Evolutionary conservation across 1,140 invertebrate genomes (phyloP).

Genomic region (Drosophila sp.): DNA sequence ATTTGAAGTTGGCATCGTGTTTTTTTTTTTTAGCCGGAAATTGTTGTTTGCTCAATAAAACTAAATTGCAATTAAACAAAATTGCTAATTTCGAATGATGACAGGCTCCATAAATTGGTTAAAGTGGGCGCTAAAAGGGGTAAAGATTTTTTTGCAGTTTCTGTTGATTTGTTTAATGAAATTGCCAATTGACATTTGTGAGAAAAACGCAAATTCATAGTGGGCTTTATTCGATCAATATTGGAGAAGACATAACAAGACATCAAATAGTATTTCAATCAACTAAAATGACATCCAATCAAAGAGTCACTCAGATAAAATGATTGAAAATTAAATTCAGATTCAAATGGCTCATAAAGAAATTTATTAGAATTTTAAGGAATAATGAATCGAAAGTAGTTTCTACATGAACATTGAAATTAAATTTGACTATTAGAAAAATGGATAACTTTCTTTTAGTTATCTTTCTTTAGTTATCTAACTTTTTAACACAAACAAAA

Average conservation of each 20-base stretch:
- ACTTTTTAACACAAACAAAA: too few relatives aligned
- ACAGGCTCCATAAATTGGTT: constrained; percentile 66
- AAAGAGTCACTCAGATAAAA: too few relatives aligned
- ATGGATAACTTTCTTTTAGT: too few relatives aligned
- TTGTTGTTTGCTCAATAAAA: constrained; percentile 78
- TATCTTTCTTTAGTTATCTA: too few relatives aligned
- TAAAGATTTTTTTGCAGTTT: neutral
- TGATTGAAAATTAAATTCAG: too few relatives aligned
- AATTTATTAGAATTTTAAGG: too few relatives aligned
- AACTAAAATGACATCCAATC: too few relatives aligned
- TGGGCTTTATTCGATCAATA: neutral
- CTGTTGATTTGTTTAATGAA: neutral
- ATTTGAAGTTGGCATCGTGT: constrained; percentile 42
- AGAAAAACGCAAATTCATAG: neutral
- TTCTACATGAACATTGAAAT: too few relatives aligned
- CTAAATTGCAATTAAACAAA: constrained; percentile 80
- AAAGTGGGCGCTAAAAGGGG: constrained; percentile 28
- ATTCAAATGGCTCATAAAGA: too few relatives aligned
- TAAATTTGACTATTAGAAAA: too few relatives aligned
- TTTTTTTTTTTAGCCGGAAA: constrained; percentile 51
- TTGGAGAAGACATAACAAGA: neutral
- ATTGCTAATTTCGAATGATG: constrained; percentile 78
- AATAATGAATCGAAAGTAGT: too few relatives aligned
- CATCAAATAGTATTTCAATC: too few relatives aligned
- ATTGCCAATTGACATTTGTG: constrained; percentile 3